Evolutionary conservation across 2,888 invertebrate species (phyloP).

Genomic region (Melinaea marsaeus): DNA sequence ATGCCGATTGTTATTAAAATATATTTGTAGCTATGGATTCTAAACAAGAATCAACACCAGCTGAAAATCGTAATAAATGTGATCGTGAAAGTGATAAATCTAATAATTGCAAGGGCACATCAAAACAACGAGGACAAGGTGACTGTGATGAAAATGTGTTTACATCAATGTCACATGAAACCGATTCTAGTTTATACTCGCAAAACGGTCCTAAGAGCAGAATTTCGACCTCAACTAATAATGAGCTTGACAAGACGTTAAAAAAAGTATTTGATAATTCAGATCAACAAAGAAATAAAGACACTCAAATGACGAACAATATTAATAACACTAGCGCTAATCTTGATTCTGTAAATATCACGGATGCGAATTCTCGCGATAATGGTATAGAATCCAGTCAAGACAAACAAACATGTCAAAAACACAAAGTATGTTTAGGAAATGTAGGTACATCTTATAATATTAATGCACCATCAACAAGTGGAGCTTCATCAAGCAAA

Average conservation of each 20-base stretch:
- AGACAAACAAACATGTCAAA: slow-evolving; percentile 49
- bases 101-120: slow-evolving; percentile 43
- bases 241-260: slow-evolving; percentile 41
- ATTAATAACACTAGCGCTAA: slow-evolving; percentile 42
- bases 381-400: slow-evolving; percentile 44
- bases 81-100: slow-evolving; percentile 51
- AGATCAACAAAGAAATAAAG: slow-evolving; percentile 41
- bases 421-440: slow-evolving; percentile 54
- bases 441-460: slow-evolving; percentile 39
- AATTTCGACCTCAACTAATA: slow-evolving; percentile 34
- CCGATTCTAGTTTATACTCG: slow-evolving; percentile 45
- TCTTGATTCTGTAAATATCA: slow-evolving; percentile 43
- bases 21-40: slow-evolving; percentile 64
- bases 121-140: slow-evolving; percentile 44
- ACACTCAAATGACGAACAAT: slow-evolving; percentile 38
- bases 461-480: slow-evolving; percentile 56
- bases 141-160: slow-evolving; percentile 55
- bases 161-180: slow-evolving; percentile 54
- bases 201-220: slow-evolving; percentile 50
- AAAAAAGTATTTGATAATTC: slow-evolving; percentile 39
- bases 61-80: slow-evolving; percentile 45
- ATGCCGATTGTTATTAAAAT: slow-evolving; percentile 58
- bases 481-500: slow-evolving; percentile 47
- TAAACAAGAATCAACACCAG: slow-evolving; percentile 49
- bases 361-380: slow-evolving; percentile 42